phyloP scores from a whole-genome alignment of 92 coral and sea anemone genomes.

The Phenganax stokvisi region DNA sequence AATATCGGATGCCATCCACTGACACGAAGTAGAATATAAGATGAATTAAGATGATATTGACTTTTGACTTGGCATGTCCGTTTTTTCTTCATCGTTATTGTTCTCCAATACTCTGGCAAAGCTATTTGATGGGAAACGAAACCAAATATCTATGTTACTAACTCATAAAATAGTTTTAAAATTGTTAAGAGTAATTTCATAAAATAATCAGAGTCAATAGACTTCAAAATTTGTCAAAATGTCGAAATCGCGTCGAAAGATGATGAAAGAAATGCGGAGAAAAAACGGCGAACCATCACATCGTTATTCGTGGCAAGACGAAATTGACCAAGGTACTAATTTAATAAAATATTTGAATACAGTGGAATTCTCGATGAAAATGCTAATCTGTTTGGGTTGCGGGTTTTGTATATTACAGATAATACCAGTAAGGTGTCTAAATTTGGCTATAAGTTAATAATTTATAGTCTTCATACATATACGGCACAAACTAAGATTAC shows the following conservation, averaged over 20 bases:
- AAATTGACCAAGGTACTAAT: constrained; percentile 11
- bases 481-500: too few relatives aligned
- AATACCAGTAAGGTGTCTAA: too few relatives aligned
- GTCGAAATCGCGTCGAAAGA: constrained; percentile 39
- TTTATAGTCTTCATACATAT: too few relatives aligned
- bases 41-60: constrained; percentile 11
- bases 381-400: too few relatives aligned
- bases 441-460: too few relatives aligned
- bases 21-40: neutral
- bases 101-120: constrained; percentile 4
- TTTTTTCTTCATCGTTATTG: constrained; percentile 7
- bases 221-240: neutral
- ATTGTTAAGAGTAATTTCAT: neutral
- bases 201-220: neutral
- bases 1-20: neutral
- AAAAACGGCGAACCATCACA: constrained; percentile 16
- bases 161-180: neutral
- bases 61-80: neutral
- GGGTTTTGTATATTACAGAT: too few relatives aligned
- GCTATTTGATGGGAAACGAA: neutral
- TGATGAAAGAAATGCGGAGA: constrained; percentile 29
- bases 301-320: constrained; percentile 25
- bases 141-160: neutral
- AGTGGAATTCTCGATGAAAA: too few relatives aligned
- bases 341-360: neutral